Evolutionary conservation across 1,140 invertebrate species (phyloP), one percentile per base, ranked within the genome.

Genomic region (Drosophila pruinosa): DNA sequence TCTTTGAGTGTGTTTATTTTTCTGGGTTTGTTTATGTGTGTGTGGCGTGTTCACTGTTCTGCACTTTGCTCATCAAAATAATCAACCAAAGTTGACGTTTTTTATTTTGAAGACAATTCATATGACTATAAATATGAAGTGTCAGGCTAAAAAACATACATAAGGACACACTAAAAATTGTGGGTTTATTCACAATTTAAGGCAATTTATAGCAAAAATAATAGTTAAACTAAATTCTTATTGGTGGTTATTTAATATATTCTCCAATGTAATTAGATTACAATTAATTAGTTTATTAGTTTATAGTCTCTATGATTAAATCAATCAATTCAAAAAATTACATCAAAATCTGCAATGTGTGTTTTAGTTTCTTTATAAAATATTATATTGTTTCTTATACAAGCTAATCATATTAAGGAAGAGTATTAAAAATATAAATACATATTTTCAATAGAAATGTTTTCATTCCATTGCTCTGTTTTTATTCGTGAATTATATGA

Each of bases 21-120:
- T 41, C 34, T 54, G n/a, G 26, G 36, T 12, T 4, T 58, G n/a
- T 34, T 52, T 22, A 34, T 24, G 47, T 72, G 31, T 63, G 17
- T 28, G 24, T 72, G 77, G 34, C 15, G 39, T 73, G 78, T 74
- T 82, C 78, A 81, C 78, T 81, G 78, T 82, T 82, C 74, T 65
- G 74, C 61, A 61, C 69, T 77, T 52, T 59, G 41, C 73, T 86
- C 81, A 85, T 85, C 81, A 86, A 85, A 85, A 85, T 85, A 86
- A 85, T 85, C 81, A 86, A 86, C 69, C 73, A 81, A 86, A 86
- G 77, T 81, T 85, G 68, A 50, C n/a, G 22, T 64, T 82, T 68
- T 62, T 24, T 50, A 69, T 73, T 69, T 73, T 80, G 76, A 85
- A 72, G 80, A 86, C 81, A 73, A 80, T 83, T 83, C 63, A 86